Conservation (phyloP, 92 coral and sea anemone genomes). For the Palythoa grandiflora region DNA sequence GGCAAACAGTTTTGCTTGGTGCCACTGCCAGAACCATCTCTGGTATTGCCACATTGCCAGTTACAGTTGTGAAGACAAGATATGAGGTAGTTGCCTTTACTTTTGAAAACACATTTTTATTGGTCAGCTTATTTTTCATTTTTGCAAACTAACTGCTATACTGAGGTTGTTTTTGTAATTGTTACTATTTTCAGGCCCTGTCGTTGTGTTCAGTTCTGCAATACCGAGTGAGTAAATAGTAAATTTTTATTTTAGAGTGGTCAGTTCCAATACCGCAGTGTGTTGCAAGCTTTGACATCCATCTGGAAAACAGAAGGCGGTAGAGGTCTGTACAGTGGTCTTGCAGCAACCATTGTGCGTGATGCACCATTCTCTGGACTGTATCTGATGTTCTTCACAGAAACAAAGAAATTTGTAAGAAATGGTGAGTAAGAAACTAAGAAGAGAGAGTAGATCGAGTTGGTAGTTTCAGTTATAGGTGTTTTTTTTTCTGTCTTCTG, state of each 20-base stretch:
- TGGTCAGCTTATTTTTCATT: background rate
- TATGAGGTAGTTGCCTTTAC: slow-evolving; percentile 70
- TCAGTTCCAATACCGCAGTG: slow-evolving; percentile 80
- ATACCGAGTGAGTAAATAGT: too few relatives aligned
- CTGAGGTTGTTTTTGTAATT: too few relatives aligned
- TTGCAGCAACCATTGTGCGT: slow-evolving; percentile 88
- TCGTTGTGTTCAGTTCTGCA: too few relatives aligned
- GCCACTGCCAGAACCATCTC: slow-evolving; percentile 89
- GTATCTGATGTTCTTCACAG: slow-evolving; percentile 93
- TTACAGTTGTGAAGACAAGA: slow-evolving; percentile 94
- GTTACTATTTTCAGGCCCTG: too few relatives aligned
- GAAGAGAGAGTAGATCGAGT: too few relatives aligned
- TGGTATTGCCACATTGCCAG: slow-evolving; percentile 83
- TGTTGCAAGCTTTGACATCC: slow-evolving; percentile 77
- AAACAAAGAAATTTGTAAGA: slow-evolving; percentile 78
- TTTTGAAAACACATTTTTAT: background rate
- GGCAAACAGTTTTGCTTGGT: slow-evolving; percentile 76
- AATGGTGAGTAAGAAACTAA: slow-evolving; percentile 61
- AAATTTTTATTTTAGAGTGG: slow-evolving; percentile 79
- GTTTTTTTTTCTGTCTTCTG: too few relatives aligned
- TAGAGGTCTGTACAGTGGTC: slow-evolving; percentile 92
- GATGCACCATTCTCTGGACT: slow-evolving; percentile 99
- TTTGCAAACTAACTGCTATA: background rate
- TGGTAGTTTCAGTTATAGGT: too few relatives aligned
- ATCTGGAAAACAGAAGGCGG: slow-evolving; percentile 96